Percentiles rank a stretch among this genome's conserved stretches.
phyloP scores from a whole-genome alignment of 2,113 vertebrate species.

The Pyrgilauda ruficollis region DNA sequence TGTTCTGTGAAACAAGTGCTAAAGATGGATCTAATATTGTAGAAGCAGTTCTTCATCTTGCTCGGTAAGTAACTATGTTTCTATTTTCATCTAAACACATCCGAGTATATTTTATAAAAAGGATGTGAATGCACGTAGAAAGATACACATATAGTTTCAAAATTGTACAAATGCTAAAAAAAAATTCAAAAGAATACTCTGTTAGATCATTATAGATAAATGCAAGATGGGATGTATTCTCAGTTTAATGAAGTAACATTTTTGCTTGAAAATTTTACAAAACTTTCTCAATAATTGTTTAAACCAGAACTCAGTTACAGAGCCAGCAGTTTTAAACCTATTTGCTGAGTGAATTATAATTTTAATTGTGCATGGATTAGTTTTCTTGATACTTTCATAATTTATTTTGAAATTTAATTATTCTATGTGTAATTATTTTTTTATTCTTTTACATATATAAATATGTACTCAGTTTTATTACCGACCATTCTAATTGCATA shows the following conservation, averaged over 20 bases:
- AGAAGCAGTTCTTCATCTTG: conserved; percentile 91
- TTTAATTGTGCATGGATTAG: not conserved
- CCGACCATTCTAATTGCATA: not conserved
- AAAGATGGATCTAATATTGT: conserved; percentile 89
- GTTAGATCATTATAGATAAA: not conserved
- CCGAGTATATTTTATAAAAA: not conserved
- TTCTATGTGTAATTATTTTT: not conserved
- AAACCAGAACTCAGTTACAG: not conserved
- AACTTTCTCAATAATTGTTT: not conserved
- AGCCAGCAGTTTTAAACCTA: not conserved
- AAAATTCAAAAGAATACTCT: not conserved
- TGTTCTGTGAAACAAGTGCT: conserved; percentile 93
- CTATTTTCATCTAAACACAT: not conserved
- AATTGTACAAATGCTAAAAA: not conserved
- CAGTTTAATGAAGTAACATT: not conserved
- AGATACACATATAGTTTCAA: not conserved
- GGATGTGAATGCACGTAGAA: not conserved
- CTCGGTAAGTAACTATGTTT: conserved; percentile 75
- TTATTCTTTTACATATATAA: not conserved
- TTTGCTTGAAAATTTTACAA: not conserved
- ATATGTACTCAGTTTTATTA: not conserved
- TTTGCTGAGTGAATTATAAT: not conserved
- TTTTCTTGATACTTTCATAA: not conserved
- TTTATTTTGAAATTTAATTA: not conserved
- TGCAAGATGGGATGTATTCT: not conserved